A percentile compares a stretch with the other conserved stretches of the same genome.
phyloP scores from a whole-genome alignment of 2,113 vertebrate species.

The Illadopsis cleaveri region DNA sequence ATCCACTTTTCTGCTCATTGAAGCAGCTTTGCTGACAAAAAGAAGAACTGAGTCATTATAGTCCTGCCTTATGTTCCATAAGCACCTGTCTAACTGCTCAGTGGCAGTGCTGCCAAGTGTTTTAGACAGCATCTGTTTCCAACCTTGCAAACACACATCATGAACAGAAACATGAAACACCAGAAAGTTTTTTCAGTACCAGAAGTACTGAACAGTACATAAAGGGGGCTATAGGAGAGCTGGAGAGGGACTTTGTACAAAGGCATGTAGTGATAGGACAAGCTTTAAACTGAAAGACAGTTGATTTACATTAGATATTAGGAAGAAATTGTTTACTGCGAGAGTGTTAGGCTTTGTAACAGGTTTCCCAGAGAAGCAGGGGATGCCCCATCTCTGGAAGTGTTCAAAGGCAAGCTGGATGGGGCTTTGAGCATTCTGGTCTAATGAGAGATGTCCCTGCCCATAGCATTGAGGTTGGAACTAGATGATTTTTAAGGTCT shows the following conservation, averaged over 20 bases:
- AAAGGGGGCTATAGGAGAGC: not conserved
- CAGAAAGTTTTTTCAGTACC: not conserved
- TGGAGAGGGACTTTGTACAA: not conserved
- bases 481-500: not conserved
- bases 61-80: not conserved
- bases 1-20: not conserved
- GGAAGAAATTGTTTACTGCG: not conserved
- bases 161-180: not conserved
- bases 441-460: not conserved
- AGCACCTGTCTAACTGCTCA: not conserved
- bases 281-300: not conserved
- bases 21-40: not conserved
- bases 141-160: not conserved
- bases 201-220: not conserved
- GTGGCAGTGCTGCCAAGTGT: fast-evolving
- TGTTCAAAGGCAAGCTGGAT: not conserved
- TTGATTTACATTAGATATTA: not conserved
- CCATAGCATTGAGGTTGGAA: not conserved
- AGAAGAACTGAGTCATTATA: not conserved
- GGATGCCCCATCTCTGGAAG: not conserved
- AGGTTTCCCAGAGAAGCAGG: not conserved
- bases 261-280: not conserved
- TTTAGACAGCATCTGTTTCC: not conserved
- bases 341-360: not conserved
- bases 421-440: not conserved